Percentiles rank a stretch among this genome's conserved stretches.
These are phyloP conservation scores for Sylvicola cinctus DNA, from an alignment of 2,888 invertebrate species.

Conservation along the genomic window DNA sequence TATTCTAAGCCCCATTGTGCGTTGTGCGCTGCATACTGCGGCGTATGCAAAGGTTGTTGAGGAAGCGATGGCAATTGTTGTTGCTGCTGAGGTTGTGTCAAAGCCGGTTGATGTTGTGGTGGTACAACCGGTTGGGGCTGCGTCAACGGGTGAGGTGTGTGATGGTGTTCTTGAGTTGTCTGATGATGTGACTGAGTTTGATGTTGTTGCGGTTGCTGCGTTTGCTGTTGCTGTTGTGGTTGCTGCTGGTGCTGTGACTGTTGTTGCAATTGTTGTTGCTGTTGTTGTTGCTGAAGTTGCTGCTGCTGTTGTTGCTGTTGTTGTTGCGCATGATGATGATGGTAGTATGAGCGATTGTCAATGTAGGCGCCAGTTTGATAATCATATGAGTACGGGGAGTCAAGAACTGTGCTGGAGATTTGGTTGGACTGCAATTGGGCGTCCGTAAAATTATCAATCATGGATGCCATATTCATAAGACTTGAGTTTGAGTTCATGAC, in stretches of 20 bases:
- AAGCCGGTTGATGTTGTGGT: too few species aligned
- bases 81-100: too few species aligned
- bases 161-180: too few species aligned
- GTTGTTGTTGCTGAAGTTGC: constrained; percentile 33
- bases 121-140: too few species aligned
- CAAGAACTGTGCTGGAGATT: constrained; percentile 65
- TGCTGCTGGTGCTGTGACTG: constrained; percentile 19
- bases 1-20: too few species aligned
- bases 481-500: constrained; percentile 28
- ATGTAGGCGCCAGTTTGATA: constrained; percentile 33
- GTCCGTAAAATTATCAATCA: constrained; percentile 57
- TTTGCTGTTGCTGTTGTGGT: constrained; percentile 10
- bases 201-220: constrained; percentile 28
- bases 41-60: constrained; percentile 15
- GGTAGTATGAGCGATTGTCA: constrained; percentile 42
- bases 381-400: constrained; percentile 42
- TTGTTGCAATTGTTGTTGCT: too few species aligned
- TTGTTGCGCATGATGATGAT: too few species aligned
- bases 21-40: constrained; percentile 8
- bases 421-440: constrained; percentile 67
- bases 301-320: too few species aligned
- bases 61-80: background rate
- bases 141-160: constrained; percentile 11
- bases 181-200: constrained; percentile 14
- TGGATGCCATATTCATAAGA: constrained; percentile 50